A percentile compares a stretch with the other conserved stretches of the same genome.
Conservation (phyloP, 2,797 vertebrate species). For the Halcyon leucocephala region DNA sequence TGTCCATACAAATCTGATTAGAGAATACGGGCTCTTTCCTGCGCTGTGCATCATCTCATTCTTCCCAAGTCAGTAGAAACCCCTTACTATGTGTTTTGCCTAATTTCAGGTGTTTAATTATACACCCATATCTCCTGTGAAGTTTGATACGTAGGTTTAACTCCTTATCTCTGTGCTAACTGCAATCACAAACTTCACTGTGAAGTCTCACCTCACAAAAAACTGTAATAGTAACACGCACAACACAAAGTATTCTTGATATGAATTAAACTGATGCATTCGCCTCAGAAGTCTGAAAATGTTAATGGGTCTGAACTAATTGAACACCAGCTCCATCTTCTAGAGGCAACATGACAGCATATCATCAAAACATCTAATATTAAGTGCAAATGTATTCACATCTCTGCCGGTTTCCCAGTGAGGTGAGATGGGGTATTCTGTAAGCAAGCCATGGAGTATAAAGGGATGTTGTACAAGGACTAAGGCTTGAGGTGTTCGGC, state of each 20-base stretch:
- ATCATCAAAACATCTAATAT: background rate
- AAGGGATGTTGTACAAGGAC: background rate
- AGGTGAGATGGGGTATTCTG: background rate
- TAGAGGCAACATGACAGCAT: background rate
- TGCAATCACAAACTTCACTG: background rate
- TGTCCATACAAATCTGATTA: background rate
- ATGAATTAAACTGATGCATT: background rate
- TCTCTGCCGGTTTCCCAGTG: background rate
- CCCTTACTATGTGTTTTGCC: background rate
- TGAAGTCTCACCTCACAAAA: background rate
- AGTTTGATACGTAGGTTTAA: background rate
- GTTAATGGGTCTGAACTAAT: background rate
- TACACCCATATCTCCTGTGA: fast-evolving
- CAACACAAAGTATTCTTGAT: background rate
- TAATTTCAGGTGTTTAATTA: background rate
- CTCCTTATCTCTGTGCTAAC: background rate
- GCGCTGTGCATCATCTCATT: background rate
- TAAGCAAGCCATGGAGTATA: background rate
- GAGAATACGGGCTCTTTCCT: background rate
- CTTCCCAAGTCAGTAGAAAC: background rate
- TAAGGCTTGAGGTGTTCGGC: background rate
- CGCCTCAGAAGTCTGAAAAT: background rate
- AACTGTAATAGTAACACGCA: background rate
- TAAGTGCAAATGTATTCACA: background rate
- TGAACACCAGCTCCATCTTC: background rate